Conservation (phyloP, 2,113 vertebrate genomes). For the Cinclus cinclus region DNA sequence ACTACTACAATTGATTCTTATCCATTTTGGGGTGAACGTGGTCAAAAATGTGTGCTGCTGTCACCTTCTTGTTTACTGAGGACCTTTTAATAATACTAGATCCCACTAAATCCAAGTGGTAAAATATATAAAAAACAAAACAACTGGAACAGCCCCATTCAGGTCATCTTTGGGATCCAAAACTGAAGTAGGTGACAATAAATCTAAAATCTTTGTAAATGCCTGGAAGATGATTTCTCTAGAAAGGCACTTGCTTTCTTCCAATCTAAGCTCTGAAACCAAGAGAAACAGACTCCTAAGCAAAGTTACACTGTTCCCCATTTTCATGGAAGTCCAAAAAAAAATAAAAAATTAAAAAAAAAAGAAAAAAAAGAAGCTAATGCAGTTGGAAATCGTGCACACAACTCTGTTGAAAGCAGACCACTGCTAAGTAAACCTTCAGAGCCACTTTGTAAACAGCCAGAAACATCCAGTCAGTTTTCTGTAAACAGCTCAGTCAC, state of each 20-base stretch:
- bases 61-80: background rate
- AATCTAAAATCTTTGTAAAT: background rate
- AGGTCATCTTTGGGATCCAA: background rate
- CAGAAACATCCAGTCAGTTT: slow-evolving; percentile 47
- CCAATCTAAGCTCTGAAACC: background rate
- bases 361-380: background rate
- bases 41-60: background rate
- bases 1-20: background rate
- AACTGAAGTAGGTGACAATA: background rate
- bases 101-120: background rate
- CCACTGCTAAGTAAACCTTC: slow-evolving; percentile 59
- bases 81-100: background rate
- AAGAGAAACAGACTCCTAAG: background rate
- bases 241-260: background rate
- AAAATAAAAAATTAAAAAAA: background rate
- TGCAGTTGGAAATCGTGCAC: background rate
- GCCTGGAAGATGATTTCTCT: background rate
- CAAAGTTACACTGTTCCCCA: background rate
- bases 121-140: background rate
- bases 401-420: slow-evolving; percentile 34
- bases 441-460: slow-evolving; percentile 62
- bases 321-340: background rate
- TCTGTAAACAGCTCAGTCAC: slow-evolving; percentile 60
- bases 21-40: background rate
- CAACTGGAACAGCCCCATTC: background rate